Evolutionary conservation across 2,113 vertebrate species (phyloP).

Genomic region (Bufo bufo): DNA sequence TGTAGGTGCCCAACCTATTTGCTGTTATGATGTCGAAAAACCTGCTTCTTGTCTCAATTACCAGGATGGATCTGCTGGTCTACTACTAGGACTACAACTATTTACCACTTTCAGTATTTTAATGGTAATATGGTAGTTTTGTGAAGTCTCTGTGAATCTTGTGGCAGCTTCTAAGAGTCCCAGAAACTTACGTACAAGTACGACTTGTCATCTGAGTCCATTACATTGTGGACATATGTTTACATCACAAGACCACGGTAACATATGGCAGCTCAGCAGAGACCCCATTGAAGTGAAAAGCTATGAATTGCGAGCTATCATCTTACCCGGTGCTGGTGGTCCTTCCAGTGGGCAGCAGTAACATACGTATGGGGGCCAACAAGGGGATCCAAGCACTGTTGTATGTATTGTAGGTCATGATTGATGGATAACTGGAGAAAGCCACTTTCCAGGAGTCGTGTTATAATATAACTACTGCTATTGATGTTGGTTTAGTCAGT

Average conservation of each 20-base stretch:
- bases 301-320: slow-evolving; percentile 35
- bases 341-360: neutral
- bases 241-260: slow-evolving; percentile 48
- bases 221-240: slow-evolving; percentile 44
- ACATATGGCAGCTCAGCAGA: slow-evolving; percentile 52
- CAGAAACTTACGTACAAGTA: neutral
- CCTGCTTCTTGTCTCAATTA: neutral
- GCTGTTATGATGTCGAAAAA: neutral
- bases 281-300: slow-evolving; percentile 32
- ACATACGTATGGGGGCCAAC: slow-evolving; percentile 16
- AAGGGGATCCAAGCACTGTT: neutral
- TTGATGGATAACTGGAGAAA: slow-evolving; percentile 13
- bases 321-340: slow-evolving; percentile 53
- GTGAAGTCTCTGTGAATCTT: neutral
- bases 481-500: neutral
- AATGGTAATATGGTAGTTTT: neutral
- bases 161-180: neutral
- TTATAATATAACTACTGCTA: neutral
- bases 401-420: slow-evolving; percentile 5
- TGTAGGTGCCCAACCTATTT: neutral
- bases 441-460: neutral
- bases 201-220: slow-evolving; percentile 40
- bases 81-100: neutral
- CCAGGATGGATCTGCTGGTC: neutral
- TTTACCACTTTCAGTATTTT: neutral